Evolutionary conservation across 1,140 invertebrate species (phyloP).

Genomic region (Euglossa dilemma): DNA sequence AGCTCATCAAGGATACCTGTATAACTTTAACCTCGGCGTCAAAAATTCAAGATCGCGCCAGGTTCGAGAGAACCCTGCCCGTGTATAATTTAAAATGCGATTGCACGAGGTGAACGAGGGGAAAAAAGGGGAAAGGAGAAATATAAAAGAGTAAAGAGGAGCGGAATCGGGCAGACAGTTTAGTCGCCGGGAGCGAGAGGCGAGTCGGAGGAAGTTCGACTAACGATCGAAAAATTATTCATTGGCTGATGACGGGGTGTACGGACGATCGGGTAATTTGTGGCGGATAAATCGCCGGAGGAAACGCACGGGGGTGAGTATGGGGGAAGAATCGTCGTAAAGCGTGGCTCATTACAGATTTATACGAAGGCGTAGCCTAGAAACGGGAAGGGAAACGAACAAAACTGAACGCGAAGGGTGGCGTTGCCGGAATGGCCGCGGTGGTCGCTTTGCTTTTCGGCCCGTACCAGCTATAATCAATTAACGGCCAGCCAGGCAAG

Average conservation of each 20-base stretch:
- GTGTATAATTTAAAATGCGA: too few relatives aligned
- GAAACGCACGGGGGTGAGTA: neutral
- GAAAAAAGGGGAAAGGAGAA: neutral
- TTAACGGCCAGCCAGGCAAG: slow-evolving; percentile 75
- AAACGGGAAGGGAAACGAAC: slow-evolving; percentile 52
- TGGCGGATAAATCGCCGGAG: slow-evolving; percentile 61
- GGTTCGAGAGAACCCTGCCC: too few relatives aligned
- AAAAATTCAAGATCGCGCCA: too few relatives aligned
- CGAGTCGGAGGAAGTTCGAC: neutral
- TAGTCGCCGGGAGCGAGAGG: neutral
- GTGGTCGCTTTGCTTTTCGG: slow-evolving; percentile 47
- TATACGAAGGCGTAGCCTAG: slow-evolving; percentile 69
- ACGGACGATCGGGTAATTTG: slow-evolving; percentile 75
- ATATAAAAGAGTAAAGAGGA: neutral
- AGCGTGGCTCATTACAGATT: slow-evolving; percentile 79
- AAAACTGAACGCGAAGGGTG: slow-evolving; percentile 60
- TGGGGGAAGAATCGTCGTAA: slow-evolving; percentile 67
- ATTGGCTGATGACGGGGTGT: slow-evolving; percentile 68
- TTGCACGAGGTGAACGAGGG: too few relatives aligned
- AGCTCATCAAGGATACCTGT: too few relatives aligned
- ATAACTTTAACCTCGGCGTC: too few relatives aligned
- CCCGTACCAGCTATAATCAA: slow-evolving; percentile 77
- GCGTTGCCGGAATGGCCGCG: slow-evolving; percentile 37
- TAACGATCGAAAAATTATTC: slow-evolving; percentile 69
- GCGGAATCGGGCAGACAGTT: too few relatives aligned